Base-by-base conservation (phyloP, 2,113 vertebrate genomes). In the Promerops cafer region DNA sequence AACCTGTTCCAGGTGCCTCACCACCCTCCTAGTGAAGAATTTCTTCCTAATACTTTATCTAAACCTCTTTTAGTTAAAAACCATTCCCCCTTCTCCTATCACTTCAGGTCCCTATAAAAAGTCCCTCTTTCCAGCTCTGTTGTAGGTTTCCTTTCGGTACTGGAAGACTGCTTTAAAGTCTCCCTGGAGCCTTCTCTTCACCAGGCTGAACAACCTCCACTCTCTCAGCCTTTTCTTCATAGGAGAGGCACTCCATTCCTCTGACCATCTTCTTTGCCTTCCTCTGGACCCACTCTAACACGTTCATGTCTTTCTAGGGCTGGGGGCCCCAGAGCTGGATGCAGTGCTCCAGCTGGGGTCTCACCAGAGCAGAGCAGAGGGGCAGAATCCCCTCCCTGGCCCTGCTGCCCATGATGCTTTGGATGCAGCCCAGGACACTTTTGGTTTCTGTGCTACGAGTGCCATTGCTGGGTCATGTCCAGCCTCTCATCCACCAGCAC, bases 301-400 rank as follows among this genome's bases (percentile, higher is more conserved):
- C 6, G 12, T 54, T 69, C 54, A 13, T 47, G 26, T 27, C 11
- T 23, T 27, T 35, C 12, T 23, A 54, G 17, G 4, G 30, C 40
- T 47, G 26, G 11, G 5, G 6, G 2, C 8, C 21, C 26, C n/a
- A 47, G 47, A 14, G 37, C 13, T 4, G 4, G 31, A 44, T 74
- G 27, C 33, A 44, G 59, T 0, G 3, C 1, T 74, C 2, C 37
- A n/a, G 59, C 1, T 19, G 37, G 5, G 15, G 2, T 52, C 37
- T 59, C 37, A 65, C 0, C 42, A 63, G 49, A 26, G 24, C 4
- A 6, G 28, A 39, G 16, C 23, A 44, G 22, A 69, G 26, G 31
- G 26, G 1, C 30, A 42, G 47, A 54, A 61, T 69, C 21, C 22
- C 40, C 47, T 61, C 26, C 40, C 47, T 61, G 1, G 1, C 13